Conservation (phyloP, 92 coral and sea anemone genomes). For the Pocillopora grandis region DNA sequence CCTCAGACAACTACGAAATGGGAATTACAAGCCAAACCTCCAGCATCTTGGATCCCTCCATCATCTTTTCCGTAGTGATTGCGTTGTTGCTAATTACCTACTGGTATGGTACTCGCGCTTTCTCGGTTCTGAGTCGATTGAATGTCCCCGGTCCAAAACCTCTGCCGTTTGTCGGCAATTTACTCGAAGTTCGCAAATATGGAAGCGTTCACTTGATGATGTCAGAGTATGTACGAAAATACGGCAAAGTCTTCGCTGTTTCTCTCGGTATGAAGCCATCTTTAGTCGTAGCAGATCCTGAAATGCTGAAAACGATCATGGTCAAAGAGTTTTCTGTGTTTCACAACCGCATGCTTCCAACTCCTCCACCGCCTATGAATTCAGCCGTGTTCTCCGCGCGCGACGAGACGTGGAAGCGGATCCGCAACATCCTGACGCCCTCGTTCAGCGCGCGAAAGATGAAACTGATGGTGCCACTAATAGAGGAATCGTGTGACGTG, state of each 20-base stretch:
- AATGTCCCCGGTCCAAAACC: conserved; percentile 72
- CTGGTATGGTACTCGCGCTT: conserved; percentile 50
- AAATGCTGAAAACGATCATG: conserved; percentile 63
- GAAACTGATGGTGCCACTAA: conserved; percentile 51
- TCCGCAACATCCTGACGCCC: conserved; percentile 59
- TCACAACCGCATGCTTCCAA: conserved; percentile 42
- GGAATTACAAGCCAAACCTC: not conserved
- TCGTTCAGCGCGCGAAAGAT: conserved; percentile 60
- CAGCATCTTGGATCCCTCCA: conserved; percentile 15
- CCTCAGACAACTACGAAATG: not conserved
- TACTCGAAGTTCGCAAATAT: conserved; percentile 38
- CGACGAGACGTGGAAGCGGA: conserved; percentile 68
- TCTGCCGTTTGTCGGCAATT: conserved; percentile 61
- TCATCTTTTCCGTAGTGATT: conserved; percentile 6
- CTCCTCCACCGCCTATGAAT: conserved; percentile 25
- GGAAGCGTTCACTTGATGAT: conserved; percentile 62
- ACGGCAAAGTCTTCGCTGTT: conserved; percentile 64
- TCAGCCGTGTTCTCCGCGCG: conserved; percentile 38
- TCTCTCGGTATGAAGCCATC: conserved; percentile 61
- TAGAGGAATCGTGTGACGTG: conserved; percentile 61
- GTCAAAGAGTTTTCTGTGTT: conserved; percentile 55
- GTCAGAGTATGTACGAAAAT: conserved; percentile 42
- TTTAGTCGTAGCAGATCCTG: conserved; percentile 73
- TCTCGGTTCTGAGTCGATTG: conserved; percentile 35
- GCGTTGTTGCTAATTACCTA: conserved; percentile 42